These are phyloP conservation scores for Sandelia bainsii DNA, from an alignment of 2,797 vertebrate species.

Conservation along the genomic window DNA sequence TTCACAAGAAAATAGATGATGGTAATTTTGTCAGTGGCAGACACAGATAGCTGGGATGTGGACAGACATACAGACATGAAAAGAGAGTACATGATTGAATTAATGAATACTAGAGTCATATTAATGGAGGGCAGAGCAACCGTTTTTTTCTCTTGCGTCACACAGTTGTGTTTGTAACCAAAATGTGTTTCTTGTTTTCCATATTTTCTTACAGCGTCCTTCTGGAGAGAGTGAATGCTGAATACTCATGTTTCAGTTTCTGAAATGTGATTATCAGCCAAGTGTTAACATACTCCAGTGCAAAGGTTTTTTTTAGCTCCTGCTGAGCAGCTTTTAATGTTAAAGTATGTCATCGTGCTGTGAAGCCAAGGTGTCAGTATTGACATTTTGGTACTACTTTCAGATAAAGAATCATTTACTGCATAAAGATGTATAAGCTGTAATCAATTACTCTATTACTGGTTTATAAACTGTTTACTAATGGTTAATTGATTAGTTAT, in stretches of 20 bases:
- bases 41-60: constrained; percentile 25
- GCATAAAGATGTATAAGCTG: not conserved
- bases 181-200: constrained; percentile 58
- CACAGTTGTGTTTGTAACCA: constrained; percentile 26
- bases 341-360: not conserved
- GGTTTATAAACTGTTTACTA: not conserved
- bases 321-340: not conserved
- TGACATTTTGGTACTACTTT: not conserved
- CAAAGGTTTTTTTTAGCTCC: not conserved
- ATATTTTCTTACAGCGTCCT: constrained; percentile 31
- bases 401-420: not conserved
- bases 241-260: constrained; percentile 20
- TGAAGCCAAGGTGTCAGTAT: not conserved
- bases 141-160: constrained; percentile 73
- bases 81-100: constrained; percentile 21
- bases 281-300: not conserved
- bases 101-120: constrained; percentile 30
- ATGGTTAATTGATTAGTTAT: not conserved
- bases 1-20: constrained; percentile 20
- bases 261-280: constrained; percentile 19
- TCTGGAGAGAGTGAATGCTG: constrained; percentile 8
- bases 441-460: not conserved
- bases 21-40: constrained; percentile 14
- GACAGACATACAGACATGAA: constrained; percentile 10
- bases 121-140: constrained; percentile 56